These are phyloP conservation scores for Branchipolynoe longqiensis DNA, from an alignment of 2,888 invertebrate species.

Conservation along the genomic window DNA sequence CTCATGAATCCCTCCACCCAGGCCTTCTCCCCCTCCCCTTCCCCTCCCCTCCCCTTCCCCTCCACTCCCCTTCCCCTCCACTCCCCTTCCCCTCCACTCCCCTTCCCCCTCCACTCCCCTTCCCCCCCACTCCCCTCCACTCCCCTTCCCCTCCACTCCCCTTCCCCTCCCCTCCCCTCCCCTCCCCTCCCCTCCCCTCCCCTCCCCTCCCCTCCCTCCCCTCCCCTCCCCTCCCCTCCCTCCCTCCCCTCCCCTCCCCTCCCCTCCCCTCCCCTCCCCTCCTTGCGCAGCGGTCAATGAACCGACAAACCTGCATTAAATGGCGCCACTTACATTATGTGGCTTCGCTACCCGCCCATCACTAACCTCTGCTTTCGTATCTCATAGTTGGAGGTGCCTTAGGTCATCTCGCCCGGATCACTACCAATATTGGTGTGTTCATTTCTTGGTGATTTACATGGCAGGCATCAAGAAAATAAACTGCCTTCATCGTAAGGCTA, in stretches of 20 bases:
- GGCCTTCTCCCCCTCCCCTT: not conserved
- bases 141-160: slow-evolving; percentile 2
- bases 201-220: not conserved
- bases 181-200: not conserved
- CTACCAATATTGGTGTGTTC: no score
- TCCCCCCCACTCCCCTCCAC: not conserved
- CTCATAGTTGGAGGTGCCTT: no score
- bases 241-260: not conserved
- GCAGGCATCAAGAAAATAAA: no score
- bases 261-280: not conserved
- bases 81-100: slow-evolving; percentile 2
- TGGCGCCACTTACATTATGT: no score
- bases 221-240: not conserved
- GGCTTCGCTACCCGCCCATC: no score
- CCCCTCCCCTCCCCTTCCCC: slow-evolving; percentile 10
- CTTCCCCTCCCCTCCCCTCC: not conserved
- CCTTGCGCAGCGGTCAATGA: no score
- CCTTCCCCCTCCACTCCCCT: not conserved
- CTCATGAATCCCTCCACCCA: no score
- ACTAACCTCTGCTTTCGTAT: no score
- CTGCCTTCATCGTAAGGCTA: no score
- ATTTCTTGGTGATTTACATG: no score
- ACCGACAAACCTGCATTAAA: no score
- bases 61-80: not conserved
- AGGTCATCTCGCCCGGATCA: no score